phyloP scores from a whole-genome alignment of 30 jellyfish, hydroid and myxozoan species.

The Aurelia aurita complex sp. Pacific region DNA sequence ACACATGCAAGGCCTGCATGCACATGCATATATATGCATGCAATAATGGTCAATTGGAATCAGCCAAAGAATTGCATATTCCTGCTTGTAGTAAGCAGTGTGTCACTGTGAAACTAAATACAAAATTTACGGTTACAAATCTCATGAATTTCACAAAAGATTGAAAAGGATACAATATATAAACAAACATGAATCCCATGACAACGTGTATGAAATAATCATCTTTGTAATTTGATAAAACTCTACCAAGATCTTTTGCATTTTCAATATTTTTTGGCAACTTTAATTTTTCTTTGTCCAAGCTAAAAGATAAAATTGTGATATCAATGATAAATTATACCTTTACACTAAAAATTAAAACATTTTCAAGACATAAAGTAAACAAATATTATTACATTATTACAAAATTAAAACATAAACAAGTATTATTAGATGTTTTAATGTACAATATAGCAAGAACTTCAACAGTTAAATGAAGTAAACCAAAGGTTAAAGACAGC shows the following conservation, averaged over 20 bases:
- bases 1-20: too few species aligned
- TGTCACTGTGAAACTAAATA: background rate
- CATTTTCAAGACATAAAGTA: background rate
- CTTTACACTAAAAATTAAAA: background rate
- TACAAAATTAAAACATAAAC: background rate
- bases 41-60: background rate
- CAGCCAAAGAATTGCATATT: background rate
- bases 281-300: constrained; percentile 68
- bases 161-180: constrained; percentile 75
- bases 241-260: constrained; percentile 88
- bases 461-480: too few species aligned
- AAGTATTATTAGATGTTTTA: too few species aligned
- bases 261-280: constrained; percentile 79
- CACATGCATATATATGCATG: too few species aligned
- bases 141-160: background rate
- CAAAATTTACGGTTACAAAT: background rate
- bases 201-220: constrained; percentile 72
- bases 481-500: too few species aligned
- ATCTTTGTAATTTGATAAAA: constrained; percentile 78
- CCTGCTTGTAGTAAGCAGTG: background rate
- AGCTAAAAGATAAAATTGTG: constrained; percentile 9
- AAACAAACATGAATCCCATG: constrained; percentile 64
- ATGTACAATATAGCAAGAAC: background rate
- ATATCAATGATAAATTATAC: background rate
- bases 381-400: background rate